Evolutionary conservation across 2,888 invertebrate species (phyloP), one percentile per base, ranked within the genome.

Genomic region (Torymus texanus): DNA sequence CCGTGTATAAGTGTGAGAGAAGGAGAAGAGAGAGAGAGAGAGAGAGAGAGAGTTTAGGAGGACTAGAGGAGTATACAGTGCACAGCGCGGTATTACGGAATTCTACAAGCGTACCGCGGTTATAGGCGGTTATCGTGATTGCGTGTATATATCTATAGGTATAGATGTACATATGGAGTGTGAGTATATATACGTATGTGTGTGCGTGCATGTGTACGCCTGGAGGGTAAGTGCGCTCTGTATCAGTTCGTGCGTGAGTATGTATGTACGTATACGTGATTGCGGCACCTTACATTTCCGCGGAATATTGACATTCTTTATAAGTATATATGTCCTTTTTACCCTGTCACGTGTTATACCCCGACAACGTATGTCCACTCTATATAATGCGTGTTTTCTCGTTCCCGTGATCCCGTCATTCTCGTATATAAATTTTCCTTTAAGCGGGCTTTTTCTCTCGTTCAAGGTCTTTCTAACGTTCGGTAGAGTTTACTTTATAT

Each of bases 221-320:
- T n/a, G n/a, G 41, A 5, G 8, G 41, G 41, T 5, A 8, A 29
- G 3, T 41, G 10, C 4, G 41, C 8, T 5, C 41, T 41, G 41
- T 41, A 8, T 18, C 53, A 8, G 12, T 61, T n/a, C 21, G 24
- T 14, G 51, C n/a, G 10, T 29, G 21, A 1, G 18, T 58, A 58
- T 13, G 50, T 58, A 53, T 50, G 24, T 51, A 14, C 13, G 2
- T 62, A 16, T 72, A 51, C 66, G 65, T 65, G 74, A 75, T 75
- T 75, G 59, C 66, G 66, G 74, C 58, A 58, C 56, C 50, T 72
- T 51, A 50, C 21, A 58, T 56, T 58, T 53, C 24, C 53, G 12
- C 53, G 72, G 51, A 55, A 4, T 73, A 73, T 63, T 65, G 73
- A 65, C 55, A 65, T 63, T 73, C 63, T 21, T 63, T 63, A 73